Evolutionary conservation across 1,140 invertebrate genomes (phyloP), one percentile per base, ranked within the genome.

Genomic region (Arctopsyche grandis): DNA sequence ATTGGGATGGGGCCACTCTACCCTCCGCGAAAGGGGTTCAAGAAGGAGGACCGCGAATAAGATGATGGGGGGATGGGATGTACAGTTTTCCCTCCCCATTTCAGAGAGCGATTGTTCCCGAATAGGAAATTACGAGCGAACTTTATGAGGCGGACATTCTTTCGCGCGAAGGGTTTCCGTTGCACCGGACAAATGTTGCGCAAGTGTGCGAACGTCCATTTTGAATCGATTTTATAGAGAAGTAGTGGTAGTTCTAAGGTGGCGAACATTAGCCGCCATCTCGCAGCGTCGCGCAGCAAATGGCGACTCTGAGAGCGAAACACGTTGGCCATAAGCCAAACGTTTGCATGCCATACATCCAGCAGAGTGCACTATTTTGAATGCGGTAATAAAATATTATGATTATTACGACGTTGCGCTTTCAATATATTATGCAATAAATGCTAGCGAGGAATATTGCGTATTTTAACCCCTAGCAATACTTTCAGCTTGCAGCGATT

Each of bases 251-350:
- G 1, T 10, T 26, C 24, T 26, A 66, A 66, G 69, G 69, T 71
- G 69, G 69, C 69, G 21, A 71, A 44, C 60, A 66, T 66, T 66
- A 26, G 14, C 16, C 29, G 66, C 26, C 69, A n/a, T 29, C 44
- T n/a, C n/a, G n/a, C n/a, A n/a, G n/a, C n/a, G n/a, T n/a, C n/a
- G n/a, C n/a, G 29, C 14, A 19, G 71, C 22, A 56, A 74, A 56
- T 74, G 71, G 71, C 48, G 44, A 29, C 71, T 16, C 19, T 22
- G 44, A 21, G 71, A 19, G 48, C 44, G 44, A 74, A 74, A 74
- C 71, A 46, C 22, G 43, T 74, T 74, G 71, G 71, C 71, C 71
- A 19, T 16, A 46, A 46, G 71, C 71, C 71, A 66, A 74, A 74
- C 22, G 48, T 74, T 74, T 73, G 22, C 21, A 16, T 9, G 22